Base-by-base conservation (phyloP, 2,113 vertebrate species). In the Brachyhypopomus occidentalis region DNA sequence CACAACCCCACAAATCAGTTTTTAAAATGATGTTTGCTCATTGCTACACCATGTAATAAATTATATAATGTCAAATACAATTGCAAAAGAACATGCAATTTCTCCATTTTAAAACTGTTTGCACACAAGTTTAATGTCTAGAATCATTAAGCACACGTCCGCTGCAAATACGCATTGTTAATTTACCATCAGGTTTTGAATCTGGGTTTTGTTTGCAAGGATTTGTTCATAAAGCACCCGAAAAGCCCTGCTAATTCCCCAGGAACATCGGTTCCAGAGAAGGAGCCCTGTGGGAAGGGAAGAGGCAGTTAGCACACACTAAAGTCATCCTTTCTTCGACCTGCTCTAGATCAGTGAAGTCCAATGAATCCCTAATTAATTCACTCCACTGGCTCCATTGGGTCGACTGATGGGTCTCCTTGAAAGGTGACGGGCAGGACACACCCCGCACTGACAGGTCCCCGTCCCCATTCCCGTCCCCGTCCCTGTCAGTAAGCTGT, bases 351-450 rank as follows among this genome's bases (percentile, higher is more conserved):
- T 93, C 92, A 94, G 94, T 94, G 95, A 92, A 89, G 88, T 93
- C 91, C 93, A 94, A 90, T 92, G 91, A 94, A 93, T 93, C 92
- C 90, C 89, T 91, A 93, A 93, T 95, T 94, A 94, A 92, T 89
- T 93, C 88, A 91, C 88, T 88, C 89, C 22, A 88, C 91, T 60
- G 88, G 90, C 92, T 91, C 89, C 88, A 90, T 87, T 92, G 91
- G 72, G 22, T 77, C 92, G 92, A 95, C 88, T 94, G 94, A 95
- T 94, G 93, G 83, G 83, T 94, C 94, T 95, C 95, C 94, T 95
- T 95, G 94, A 89, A 84, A 92, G 90, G 89, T 90, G 88, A 91
- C 91, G 89, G 85, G 89, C 55, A 92, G 92, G 91, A 89, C 90
- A 91, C 73, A 74, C 75, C 86, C 75, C 86, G 84, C 88, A 85